These are phyloP conservation scores for Spinus pinus DNA, from an alignment of 2,797 vertebrate genomes.

Conservation along the genomic window DNA sequence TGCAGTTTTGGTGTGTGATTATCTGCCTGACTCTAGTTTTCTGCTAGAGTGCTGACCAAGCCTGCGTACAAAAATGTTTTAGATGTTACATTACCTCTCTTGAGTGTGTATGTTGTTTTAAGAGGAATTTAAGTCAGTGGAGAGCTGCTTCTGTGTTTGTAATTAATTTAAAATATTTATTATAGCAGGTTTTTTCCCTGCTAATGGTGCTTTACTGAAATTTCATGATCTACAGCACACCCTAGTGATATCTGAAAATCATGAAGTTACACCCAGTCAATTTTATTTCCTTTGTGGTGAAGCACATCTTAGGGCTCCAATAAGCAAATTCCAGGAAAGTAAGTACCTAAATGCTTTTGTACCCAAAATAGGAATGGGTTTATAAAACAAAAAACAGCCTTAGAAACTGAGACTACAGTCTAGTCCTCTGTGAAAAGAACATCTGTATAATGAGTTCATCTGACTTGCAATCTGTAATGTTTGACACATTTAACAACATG, in stretches of 20 bases:
- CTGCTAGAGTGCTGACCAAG: not conserved
- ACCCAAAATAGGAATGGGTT: not conserved
- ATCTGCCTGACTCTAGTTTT: not conserved
- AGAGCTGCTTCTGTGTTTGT: not conserved
- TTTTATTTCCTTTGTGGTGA: not conserved
- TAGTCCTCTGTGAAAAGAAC: not conserved
- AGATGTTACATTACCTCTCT: not conserved
- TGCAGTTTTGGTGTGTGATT: not conserved
- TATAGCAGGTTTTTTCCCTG: not conserved
- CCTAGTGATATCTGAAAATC: conserved; percentile 59
- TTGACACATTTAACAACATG: not conserved
- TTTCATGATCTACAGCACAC: conserved; percentile 71
- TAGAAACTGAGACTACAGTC: not conserved
- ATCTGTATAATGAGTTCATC: not conserved
- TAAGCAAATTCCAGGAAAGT: not conserved
- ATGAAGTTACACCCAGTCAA: not conserved
- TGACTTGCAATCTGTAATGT: not conserved
- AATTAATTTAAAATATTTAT: conserved; percentile 1
- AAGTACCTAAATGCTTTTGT: not conserved
- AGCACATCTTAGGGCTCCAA: not conserved
- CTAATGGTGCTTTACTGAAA: not conserved
- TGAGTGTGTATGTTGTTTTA: not conserved
- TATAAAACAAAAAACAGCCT: not conserved
- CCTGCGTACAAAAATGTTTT: not conserved
- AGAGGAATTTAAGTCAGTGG: not conserved